These are phyloP conservation scores for Dallia pectoralis DNA, from an alignment of 2,797 vertebrate species.

Conservation along the genomic window DNA sequence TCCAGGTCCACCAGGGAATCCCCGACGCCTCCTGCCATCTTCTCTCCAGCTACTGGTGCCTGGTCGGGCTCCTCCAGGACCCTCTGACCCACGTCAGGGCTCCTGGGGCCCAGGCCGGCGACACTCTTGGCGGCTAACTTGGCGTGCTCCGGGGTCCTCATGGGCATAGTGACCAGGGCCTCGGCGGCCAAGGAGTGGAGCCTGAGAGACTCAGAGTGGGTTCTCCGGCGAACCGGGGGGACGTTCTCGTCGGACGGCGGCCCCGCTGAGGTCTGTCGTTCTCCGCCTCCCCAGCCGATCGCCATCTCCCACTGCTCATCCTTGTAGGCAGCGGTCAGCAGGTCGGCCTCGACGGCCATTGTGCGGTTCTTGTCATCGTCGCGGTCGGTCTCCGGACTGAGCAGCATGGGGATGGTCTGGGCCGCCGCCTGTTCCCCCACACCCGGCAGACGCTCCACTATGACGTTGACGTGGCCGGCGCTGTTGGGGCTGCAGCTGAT, in stretches of 20 bases:
- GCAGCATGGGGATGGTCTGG: conserved; percentile 75
- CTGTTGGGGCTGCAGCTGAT: conserved; percentile 88
- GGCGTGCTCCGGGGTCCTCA: conserved; percentile 82
- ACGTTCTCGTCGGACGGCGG: conserved; percentile 82
- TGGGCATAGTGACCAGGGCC: conserved; percentile 94
- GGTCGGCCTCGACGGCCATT: too few relatives aligned
- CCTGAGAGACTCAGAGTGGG: conserved; percentile 92
- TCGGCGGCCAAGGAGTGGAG: conserved; percentile 95
- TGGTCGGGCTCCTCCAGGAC: conserved; percentile 53
- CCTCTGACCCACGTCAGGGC: conserved; percentile 70
- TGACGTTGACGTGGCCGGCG: conserved; percentile 92
- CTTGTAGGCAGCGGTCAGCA: too few relatives aligned
- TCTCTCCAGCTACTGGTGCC: conserved; percentile 60
- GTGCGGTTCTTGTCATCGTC: conserved; percentile 26
- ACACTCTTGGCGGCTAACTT: conserved; percentile 64
- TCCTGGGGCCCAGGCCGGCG: conserved; percentile 51
- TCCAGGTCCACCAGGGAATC: conserved; percentile 70
- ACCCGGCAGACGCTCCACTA: conserved; percentile 93
- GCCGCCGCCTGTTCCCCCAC: conserved; percentile 80
- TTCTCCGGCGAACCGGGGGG: conserved; percentile 88
- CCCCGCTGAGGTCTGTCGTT: conserved; percentile 30
- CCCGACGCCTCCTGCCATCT: conserved; percentile 58
- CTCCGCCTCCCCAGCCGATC: conserved; percentile 68
- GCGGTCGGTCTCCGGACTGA: conserved; percentile 62
- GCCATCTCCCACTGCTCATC: conserved; percentile 68